A percentile compares a stretch with the other conserved stretches of the same genome.
Evolutionary conservation across 2,797 vertebrate species (phyloP).

Genomic region (Carcharodon carcharias): DNA sequence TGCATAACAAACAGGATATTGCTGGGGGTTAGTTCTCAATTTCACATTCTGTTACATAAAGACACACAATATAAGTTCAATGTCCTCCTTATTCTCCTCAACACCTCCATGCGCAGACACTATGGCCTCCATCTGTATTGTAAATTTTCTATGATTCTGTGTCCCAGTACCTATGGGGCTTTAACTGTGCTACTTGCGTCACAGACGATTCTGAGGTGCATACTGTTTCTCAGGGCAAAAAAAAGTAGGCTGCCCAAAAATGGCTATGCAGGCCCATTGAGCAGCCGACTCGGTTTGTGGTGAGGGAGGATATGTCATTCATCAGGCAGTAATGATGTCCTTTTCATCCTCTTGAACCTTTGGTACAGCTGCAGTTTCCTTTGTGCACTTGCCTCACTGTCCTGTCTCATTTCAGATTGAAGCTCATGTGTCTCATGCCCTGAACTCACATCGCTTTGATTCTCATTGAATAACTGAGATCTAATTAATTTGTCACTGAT

Average conservation of each 20-base stretch:
- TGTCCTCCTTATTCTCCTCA: not conserved
- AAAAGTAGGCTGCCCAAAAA: not conserved
- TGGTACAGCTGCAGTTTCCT: not conserved
- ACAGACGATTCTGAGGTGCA: not conserved
- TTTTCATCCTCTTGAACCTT: not conserved
- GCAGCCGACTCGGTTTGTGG: not conserved
- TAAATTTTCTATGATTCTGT: not conserved
- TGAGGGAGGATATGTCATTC: not conserved
- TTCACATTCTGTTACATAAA: not conserved
- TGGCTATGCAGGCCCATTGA: not conserved
- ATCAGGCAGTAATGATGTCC: not conserved
- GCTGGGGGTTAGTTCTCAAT: not conserved
- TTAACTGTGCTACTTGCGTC: not conserved
- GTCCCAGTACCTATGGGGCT: not conserved
- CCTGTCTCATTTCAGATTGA: not conserved
- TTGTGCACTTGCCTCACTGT: not conserved
- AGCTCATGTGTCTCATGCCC: not conserved
- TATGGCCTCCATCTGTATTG: not conserved
- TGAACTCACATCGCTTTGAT: not conserved
- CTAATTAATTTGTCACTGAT: slow-evolving; percentile 2
- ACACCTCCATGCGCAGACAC: not conserved
- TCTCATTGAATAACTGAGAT: not conserved
- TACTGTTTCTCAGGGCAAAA: not conserved
- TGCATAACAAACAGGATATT: not conserved
- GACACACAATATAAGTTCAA: not conserved